A percentile compares a stretch with the other conserved stretches of the same genome.
Conservation (phyloP, 2,888 invertebrate genomes). For the Anarsia innoxiella region DNA sequence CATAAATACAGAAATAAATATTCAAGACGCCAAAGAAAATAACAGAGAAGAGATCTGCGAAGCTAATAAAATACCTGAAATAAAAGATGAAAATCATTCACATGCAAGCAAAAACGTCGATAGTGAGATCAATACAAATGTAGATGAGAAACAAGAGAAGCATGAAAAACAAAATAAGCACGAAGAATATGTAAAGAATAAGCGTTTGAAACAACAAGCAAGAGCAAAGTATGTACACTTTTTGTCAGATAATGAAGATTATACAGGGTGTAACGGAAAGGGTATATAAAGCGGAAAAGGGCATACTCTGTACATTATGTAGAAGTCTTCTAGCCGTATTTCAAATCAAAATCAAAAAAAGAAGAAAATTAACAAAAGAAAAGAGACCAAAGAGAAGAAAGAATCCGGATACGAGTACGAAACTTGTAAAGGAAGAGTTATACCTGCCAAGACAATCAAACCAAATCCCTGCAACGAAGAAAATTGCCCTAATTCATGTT, state of each 20-base stretch:
- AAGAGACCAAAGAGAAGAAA: slow-evolving; percentile 1
- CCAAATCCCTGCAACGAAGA: background rate
- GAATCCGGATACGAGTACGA: background rate
- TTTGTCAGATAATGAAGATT: background rate
- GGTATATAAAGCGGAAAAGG: no score
- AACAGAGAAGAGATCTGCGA: background rate
- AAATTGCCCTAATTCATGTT: background rate
- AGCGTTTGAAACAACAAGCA: background rate
- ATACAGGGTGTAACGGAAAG: background rate
- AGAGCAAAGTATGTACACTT: background rate
- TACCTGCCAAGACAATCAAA: background rate
- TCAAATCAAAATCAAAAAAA: no score
- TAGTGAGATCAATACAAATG: background rate
- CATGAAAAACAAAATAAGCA: background rate
- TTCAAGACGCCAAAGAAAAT: background rate
- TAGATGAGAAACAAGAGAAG: no score
- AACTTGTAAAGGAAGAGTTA: background rate
- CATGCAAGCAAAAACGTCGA: background rate
- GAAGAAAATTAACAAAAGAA: slow-evolving; percentile 8
- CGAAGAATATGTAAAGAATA: background rate
- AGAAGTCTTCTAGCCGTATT: no score
- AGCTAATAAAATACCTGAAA: background rate
- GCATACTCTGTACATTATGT: no score
- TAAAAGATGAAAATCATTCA: background rate
- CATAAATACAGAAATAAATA: background rate